phyloP scores from a whole-genome alignment of 1,140 invertebrate species.

The Rhopalosiphum padi region DNA sequence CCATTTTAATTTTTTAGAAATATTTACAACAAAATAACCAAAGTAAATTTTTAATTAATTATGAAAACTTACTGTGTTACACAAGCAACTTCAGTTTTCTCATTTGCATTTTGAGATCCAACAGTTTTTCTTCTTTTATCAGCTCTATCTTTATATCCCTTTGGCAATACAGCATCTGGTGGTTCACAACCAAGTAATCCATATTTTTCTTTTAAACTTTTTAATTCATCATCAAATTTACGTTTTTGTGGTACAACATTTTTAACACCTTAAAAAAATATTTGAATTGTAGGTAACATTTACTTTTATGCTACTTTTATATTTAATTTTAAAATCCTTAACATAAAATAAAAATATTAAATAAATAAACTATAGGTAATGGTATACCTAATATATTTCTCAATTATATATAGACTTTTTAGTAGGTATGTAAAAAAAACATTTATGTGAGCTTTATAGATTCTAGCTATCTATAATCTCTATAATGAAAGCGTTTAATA shows the following conservation, averaged over 20 bases:
- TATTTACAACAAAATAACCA: neutral
- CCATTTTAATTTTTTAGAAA: neutral
- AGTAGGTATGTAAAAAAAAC: neutral
- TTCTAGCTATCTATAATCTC: neutral
- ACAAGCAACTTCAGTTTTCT: slow-evolving; percentile 82
- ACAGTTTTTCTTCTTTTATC: slow-evolving; percentile 74
- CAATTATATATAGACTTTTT: too few species aligned
- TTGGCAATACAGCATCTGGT: slow-evolving; percentile 59
- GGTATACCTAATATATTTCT: neutral
- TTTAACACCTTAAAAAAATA: slow-evolving; percentile 32
- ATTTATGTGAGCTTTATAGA: neutral
- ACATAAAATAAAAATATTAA: neutral
- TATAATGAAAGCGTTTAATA: neutral
- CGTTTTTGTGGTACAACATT: slow-evolving; percentile 62
- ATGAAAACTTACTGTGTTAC: slow-evolving; percentile 74
- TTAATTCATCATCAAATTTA: slow-evolving; percentile 76
- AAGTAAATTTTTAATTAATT: neutral
- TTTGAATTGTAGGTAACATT: neutral
- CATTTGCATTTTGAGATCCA: slow-evolving; percentile 82
- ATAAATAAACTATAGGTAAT: neutral
- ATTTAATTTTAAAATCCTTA: neutral
- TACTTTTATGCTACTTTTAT: neutral
- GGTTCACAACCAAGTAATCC: slow-evolving; percentile 67
- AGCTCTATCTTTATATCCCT: slow-evolving; percentile 79
- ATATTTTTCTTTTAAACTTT: slow-evolving; percentile 82